Evolutionary conservation across 92 coral and sea anemone species (phyloP).

Genomic region (Montipora capitata): DNA sequence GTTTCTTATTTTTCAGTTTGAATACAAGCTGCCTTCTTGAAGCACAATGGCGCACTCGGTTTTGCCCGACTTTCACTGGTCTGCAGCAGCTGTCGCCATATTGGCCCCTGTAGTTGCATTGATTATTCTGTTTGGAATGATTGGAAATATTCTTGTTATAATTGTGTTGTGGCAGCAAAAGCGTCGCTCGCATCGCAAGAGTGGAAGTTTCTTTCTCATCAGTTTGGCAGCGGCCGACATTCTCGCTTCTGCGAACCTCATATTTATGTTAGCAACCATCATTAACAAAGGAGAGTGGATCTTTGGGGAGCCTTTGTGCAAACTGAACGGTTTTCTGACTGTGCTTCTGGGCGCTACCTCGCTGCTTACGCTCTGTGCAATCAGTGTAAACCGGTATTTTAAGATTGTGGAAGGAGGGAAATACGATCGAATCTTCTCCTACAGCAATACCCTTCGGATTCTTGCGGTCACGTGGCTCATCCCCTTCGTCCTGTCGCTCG

Average conservation of each 20-base stretch:
- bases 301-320: conserved; percentile 71
- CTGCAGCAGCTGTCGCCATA: conserved; percentile 29
- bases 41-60: background rate
- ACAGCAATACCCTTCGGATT: conserved; percentile 37
- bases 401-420: conserved; percentile 62
- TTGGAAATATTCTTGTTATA: conserved; percentile 76
- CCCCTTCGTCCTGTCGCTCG: conserved; percentile 71
- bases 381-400: conserved; percentile 79
- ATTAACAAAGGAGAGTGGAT: conserved; percentile 74
- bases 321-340: conserved; percentile 71
- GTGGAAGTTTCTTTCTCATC: conserved; percentile 74
- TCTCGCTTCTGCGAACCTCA: conserved; percentile 72
- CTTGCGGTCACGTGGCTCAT: conserved; percentile 71
- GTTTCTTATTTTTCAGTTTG: conserved; percentile 21
- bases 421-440: conserved; percentile 67
- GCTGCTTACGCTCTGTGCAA: conserved; percentile 66
- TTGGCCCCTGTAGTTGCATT: conserved; percentile 41
- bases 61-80: conserved; percentile 49
- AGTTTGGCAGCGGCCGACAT: conserved; percentile 75
- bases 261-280: conserved; percentile 77
- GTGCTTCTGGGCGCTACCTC: conserved; percentile 72
- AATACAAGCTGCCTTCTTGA: background rate
- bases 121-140: conserved; percentile 65
- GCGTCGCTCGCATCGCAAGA: conserved; percentile 64
- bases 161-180: conserved; percentile 66